Base-by-base conservation (phyloP, 2,888 invertebrate species). In the Ectropis crepuscularia region DNA sequence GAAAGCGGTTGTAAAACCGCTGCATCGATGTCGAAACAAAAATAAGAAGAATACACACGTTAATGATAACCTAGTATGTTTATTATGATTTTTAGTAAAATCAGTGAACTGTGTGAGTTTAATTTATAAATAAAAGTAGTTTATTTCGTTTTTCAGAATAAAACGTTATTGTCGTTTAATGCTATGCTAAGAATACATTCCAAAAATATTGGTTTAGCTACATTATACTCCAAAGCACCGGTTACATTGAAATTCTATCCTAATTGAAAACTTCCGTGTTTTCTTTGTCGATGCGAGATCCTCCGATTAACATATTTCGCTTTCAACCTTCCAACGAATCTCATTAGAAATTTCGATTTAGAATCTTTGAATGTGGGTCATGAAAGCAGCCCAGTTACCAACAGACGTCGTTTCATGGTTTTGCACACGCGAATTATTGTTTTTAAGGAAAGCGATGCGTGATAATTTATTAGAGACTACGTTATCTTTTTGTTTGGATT, bases 371-470 rank as follows among this genome's bases (percentile, higher is more conserved):
- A 61, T 50, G n/a, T 45, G 49, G 39, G 11, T 39, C 11, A 45
- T 16, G 16, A 49, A 45, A 48, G 45, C 42, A 43, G 28, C 37
- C 48, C 11, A 54, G 6, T 39, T 41, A 54, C 16, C 54, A 36
- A 54, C 47, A 39, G 60, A 16, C 53, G 43, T 42, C 42, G 38
- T 61, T 54, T 49, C 38, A 61, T 49, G 53, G 41, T 48, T 37
- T 42, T 53, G 36, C 60, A 49, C 60, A 53, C 54, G 43, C 54
- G 38, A 61, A 54, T 54, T 61, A 61, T 61, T 48, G 39, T 48
- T 43, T n/a, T 12, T 47, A 60, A 48, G 53, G 48, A 48, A 41
- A 37, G 36, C 47, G 60, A 11, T 37, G 42, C 46, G 42, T 43
- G 53, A 6, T 46, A 61, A 55, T 46, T 48, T 55, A 55, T 55